Evolutionary conservation across 2,888 invertebrate genomes (phyloP), one percentile per base, ranked within the genome.

Genomic region (Eilema caniola): DNA sequence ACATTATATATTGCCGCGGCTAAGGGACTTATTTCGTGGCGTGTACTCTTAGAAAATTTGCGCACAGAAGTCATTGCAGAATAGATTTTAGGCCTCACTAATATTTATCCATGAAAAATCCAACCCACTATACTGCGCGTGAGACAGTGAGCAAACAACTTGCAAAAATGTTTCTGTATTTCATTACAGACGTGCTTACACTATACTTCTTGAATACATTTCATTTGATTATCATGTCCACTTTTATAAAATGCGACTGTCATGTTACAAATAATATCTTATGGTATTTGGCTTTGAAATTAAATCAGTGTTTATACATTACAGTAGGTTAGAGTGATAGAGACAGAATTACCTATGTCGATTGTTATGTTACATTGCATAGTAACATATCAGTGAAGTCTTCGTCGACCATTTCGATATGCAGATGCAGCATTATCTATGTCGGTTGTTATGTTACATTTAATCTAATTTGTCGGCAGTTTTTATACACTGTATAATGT

Each of bases 121-220:
- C 8, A 37, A 37, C 37, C 37, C 37, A 37, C 37, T 37, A 14
- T 14, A n/a, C n/a, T n/a, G n/a, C n/a, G n/a, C 2, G 37, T 14
- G 37, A 12, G 37, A 12, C 37, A 1, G 37, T 12, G 37, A 37
- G 37, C 37, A 37, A 37, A 14, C 1, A 12, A 37, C 11, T 37
- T 37, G 37, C 37, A 37, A 14, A 12, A 33, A 12, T 23, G n/a
- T 14, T 33, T 33, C 62, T 62, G 62, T 62, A 62, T 62, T 14
- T 33, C 33, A 62, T 33, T 33, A 62, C 62, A 62, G 33, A 62
- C 23, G 12, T 23, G 33, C 33, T 62, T 62, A 14, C 62, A 33
- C 33, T 33, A 33, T 7, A 33, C 7, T 28, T 28, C 28, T 28
- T 4, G 28, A 28, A 33, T 33, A 33, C 10, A 33, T 33, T 33